A percentile compares a stretch with the other conserved stretches of the same genome.
These are phyloP conservation scores for Etheostoma perlongum DNA, from an alignment of 2,797 vertebrate genomes.

Conservation along the genomic window DNA sequence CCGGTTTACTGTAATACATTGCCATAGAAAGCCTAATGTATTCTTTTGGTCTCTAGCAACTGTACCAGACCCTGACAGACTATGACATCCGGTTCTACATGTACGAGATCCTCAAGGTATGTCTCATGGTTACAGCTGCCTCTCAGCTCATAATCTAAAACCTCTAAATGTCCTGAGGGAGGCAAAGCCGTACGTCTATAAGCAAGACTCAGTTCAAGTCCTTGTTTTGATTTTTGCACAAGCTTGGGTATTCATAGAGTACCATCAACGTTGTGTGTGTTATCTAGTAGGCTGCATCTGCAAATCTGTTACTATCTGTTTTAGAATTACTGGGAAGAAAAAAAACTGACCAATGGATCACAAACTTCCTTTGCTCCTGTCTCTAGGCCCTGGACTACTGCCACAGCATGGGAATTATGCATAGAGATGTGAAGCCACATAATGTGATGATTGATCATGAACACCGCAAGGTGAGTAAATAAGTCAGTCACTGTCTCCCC, in stretches of 20 bases:
- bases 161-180: background rate
- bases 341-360: background rate
- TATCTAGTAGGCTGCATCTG: background rate
- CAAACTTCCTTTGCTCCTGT: background rate
- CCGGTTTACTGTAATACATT: background rate
- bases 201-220: background rate
- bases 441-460: conserved; percentile 99
- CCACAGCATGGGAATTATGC: conserved; percentile 99
- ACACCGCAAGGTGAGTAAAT: conserved; percentile 92
- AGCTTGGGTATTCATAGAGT: background rate
- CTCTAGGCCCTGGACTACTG: conserved; percentile 93
- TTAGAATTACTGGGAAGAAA: background rate
- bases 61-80: conserved; percentile 88
- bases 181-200: background rate
- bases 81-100: conserved; percentile 89
- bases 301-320: conserved; percentile 7
- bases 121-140: conserved; percentile 15
- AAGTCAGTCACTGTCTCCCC: background rate
- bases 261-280: background rate
- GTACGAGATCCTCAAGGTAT: conserved; percentile 88
- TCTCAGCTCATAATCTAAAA: background rate
- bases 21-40: background rate
- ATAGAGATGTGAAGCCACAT: conserved; percentile 97
- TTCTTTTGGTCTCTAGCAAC: conserved; percentile 77
- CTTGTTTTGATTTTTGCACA: background rate